Base-by-base conservation (phyloP, 2,888 invertebrate species). In the Dolichomitus sp. region DNA sequence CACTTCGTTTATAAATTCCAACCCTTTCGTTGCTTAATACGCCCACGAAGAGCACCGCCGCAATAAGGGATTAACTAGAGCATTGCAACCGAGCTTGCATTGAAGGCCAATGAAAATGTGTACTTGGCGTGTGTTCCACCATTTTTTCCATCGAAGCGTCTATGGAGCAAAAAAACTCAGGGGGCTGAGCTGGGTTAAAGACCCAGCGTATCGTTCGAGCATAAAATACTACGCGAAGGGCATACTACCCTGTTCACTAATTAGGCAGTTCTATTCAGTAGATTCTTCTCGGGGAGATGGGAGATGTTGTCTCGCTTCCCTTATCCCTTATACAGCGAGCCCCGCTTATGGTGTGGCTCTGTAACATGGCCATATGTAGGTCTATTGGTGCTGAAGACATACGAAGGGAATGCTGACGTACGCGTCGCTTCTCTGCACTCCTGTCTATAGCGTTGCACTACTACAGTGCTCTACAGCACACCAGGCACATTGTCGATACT, bases 181-280 rank as follows among this genome's bases (percentile, higher is more conserved):
- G 30, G 59, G 37, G 9, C 30, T 30, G 57, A 59, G 59, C 33
- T 61, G 63, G 37, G 14, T 23, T 2, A 42, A 63, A 19, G 19
- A 33, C 50, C 33, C 19, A 37, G 45, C 27, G 40, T 27, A 48
- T 30, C 57, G 30, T 27, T 33, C 40, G 45, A 40, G 14, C 30
- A 50, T 12, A 61, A 81, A 84, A 84, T 50, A 80, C 88, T 88
- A 87, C 86, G 80, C 66, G 61, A 63, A 68, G 65, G 63, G 72
- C 78, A 90, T 91, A 84, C 87, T 87, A 84, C 85, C 91, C 91
- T 90, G 88, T 77, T 88, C 89, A 82, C 87, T 90, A 90, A 90
- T 90, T 90, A 90, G 90, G 90, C 84, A 88, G 84, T 86, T 87
- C 87, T 89, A 90, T 90, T 89, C 91, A 89, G 73, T 80, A 66